Evolutionary conservation across 2,888 invertebrate genomes (phyloP).

Genomic region (Heliconius ismenius): DNA sequence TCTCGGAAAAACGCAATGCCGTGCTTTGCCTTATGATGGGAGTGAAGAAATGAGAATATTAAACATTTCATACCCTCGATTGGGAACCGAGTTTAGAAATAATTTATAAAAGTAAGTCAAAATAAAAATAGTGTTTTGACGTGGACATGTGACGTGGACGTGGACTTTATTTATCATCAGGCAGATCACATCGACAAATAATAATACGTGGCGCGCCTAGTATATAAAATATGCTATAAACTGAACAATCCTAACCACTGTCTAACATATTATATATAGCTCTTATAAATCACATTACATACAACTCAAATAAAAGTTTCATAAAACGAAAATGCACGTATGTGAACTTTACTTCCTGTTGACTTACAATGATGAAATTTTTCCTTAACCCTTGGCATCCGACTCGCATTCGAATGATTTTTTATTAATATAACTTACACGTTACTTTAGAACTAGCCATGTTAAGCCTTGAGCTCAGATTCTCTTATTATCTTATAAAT

Average conservation of each 20-base stretch:
- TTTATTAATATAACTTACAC: too few species aligned
- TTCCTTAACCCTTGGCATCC: too few species aligned
- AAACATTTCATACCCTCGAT: too few species aligned
- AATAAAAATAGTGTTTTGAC: conserved; percentile 33
- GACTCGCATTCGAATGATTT: too few species aligned
- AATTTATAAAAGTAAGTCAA: conserved; percentile 36
- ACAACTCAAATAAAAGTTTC: neutral
- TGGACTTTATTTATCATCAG: conserved; percentile 44
- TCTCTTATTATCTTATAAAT: too few species aligned
- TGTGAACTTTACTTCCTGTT: too few species aligned
- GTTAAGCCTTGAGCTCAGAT: too few species aligned
- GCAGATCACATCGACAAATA: conserved; percentile 44
- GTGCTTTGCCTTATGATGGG: too few species aligned
- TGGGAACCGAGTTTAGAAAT: neutral
- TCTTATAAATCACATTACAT: conserved; percentile 1
- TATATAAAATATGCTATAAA: conserved; percentile 42
- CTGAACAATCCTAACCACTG: conserved; percentile 32
- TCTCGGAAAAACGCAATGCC: too few species aligned
- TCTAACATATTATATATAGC: conserved; percentile 2
- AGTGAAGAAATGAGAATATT: too few species aligned
- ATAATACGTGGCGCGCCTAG: conserved; percentile 39
- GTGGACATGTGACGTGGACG: conserved; percentile 35
- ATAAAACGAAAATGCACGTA: neutral
- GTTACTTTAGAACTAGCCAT: too few species aligned
- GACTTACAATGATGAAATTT: too few species aligned